Evolutionary conservation across 2,113 vertebrate species (phyloP), one percentile per base, ranked within the genome.

Genomic region (Noturus placidus): DNA sequence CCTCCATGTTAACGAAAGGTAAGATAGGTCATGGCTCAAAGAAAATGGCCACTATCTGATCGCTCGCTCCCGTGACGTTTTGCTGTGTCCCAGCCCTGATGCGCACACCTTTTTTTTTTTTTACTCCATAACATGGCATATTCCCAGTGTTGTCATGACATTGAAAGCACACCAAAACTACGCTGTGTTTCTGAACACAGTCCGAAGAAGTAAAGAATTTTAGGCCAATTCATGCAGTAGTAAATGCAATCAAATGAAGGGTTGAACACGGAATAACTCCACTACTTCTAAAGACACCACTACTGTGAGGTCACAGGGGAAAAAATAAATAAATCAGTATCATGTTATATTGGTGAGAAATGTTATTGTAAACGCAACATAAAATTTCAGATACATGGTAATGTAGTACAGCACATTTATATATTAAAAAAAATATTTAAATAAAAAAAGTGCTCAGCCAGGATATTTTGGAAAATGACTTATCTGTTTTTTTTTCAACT

Each of bases 401-500:
- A 22, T 27, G 42, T 76, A 65, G 46, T 56, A 50, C 17, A 42
- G 82, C 17, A 79, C 33, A n/a, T 70, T 61, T 61, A 11, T 61
- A 61, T 3, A 22, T 59, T 56, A 46, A 14, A 27, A 81, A 27
- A 82, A 42, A 42, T 42, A 11, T 61, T 61, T 61, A 11, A 82
- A 61, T 3, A 22, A 81, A 79, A 27, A 15, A 19, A 81, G 72
- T 84, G 50, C 59, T 56, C 9, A n/a, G 33, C 33, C 59, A 69
- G 59, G 72, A 76, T 59, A 38, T 70, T 84, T 54, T 57, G 25
- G 33, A 22, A 52, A 67, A 6, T 27, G 42, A 86, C 46, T 86
- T 84, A 54, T 17, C 42, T 82, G 38, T 17, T 84, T 70, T 72
- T 70, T 72, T 42, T 69, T 83, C 63, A 54, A 25, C 42, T 8